phyloP scores from a whole-genome alignment of 2,797 vertebrate species.

The Lepus oiostolus region DNA sequence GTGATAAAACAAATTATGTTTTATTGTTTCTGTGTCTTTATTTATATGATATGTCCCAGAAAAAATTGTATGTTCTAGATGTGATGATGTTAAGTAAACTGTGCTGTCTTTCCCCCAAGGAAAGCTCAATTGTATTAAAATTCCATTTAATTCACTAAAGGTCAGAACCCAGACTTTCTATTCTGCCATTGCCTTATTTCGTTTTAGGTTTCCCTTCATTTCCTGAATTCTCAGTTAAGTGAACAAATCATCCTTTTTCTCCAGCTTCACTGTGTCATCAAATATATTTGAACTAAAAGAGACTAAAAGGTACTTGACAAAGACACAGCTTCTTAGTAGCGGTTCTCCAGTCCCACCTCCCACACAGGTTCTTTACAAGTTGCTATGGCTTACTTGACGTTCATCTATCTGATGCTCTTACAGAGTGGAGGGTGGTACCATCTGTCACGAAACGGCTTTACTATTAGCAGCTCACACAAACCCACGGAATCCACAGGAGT shows the following conservation, averaged over 20 bases:
- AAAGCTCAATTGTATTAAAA: neutral
- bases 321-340: neutral
- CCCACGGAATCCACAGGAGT: neutral
- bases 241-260: neutral
- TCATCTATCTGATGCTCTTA: neutral
- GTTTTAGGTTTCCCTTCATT: neutral
- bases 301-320: neutral
- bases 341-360: neutral
- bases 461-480: neutral
- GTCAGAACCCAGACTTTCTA: neutral
- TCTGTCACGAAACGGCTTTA: neutral
- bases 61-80: neutral
- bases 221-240: neutral
- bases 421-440: neutral
- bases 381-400: neutral
- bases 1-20: neutral
- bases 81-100: neutral
- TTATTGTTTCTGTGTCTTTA: neutral
- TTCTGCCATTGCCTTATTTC: neutral
- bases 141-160: neutral
- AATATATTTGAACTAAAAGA: neutral
- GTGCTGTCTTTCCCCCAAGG: neutral
- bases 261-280: neutral
- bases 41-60: neutral
- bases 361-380: neutral